Evolutionary conservation across 2,888 invertebrate genomes (phyloP).

Genomic region (Ommatoiulus sabulosus): DNA sequence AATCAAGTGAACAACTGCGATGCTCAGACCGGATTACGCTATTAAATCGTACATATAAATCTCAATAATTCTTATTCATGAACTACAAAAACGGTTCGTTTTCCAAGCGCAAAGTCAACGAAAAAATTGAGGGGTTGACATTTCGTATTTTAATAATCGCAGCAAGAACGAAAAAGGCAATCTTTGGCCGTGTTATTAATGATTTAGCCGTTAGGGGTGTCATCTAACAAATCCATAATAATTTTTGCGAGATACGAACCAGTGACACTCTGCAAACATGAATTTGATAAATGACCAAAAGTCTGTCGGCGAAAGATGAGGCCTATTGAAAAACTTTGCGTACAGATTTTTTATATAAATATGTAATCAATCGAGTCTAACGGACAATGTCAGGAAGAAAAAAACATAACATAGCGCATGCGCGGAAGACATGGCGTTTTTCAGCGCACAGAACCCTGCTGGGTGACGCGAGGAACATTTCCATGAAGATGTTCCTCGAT

Average conservation of each 20-base stretch:
- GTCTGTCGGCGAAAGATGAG: neutral
- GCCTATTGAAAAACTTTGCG: neutral
- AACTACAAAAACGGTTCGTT: neutral
- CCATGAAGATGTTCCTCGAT: neutral
- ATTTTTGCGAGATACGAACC: conserved; percentile 11
- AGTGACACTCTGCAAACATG: neutral
- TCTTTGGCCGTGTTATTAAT: conserved; percentile 12
- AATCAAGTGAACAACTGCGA: neutral
- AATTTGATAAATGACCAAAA: conserved; percentile 27
- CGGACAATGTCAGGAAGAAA: neutral
- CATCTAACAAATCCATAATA: conserved; percentile 28
- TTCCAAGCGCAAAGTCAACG: neutral
- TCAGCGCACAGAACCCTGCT: neutral
- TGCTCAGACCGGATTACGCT: neutral
- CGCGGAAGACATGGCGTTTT: neutral
- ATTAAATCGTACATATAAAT: neutral
- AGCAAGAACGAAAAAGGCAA: neutral
- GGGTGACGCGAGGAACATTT: neutral
- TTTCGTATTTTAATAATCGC: conserved; percentile 16
- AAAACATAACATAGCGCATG: neutral
- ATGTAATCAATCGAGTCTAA: conserved; percentile 12
- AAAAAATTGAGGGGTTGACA: neutral
- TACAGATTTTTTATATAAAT: neutral
- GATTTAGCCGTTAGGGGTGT: conserved; percentile 21
- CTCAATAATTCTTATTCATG: neutral